phyloP scores from a whole-genome alignment of 2,888 invertebrate genomes.

The Caenorhabditis sp. region DNA sequence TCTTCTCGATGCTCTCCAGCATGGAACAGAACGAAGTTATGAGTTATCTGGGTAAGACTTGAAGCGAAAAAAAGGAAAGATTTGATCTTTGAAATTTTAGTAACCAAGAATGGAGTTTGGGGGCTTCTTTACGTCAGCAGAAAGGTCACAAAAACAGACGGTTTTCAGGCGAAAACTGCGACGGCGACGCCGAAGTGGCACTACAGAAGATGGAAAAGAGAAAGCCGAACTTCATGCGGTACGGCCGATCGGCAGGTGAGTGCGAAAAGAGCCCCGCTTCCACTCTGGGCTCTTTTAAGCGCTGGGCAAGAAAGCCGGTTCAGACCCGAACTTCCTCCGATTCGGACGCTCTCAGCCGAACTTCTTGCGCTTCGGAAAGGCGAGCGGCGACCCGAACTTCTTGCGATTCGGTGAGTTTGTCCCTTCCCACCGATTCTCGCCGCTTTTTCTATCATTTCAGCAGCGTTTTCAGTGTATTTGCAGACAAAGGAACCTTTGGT shows the following conservation, averaged over 20 bases:
- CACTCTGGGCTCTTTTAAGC: constrained; percentile 33
- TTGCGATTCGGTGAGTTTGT: constrained; percentile 69
- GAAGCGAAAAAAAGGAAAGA: not conserved
- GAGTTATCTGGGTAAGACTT: constrained; percentile 64
- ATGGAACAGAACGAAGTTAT: constrained; percentile 73
- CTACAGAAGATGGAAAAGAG: constrained; percentile 75
- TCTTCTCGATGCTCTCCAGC: constrained; percentile 71
- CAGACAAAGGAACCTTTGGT: constrained; percentile 18
- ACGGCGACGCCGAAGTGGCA: constrained; percentile 70
- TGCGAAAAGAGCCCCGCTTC: constrained; percentile 23
- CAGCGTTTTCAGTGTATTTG: constrained; percentile 41
- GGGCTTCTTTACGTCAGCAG: not conserved
- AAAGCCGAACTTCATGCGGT: constrained; percentile 78
- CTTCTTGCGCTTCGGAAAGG: constrained; percentile 78
- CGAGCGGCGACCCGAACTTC: constrained; percentile 75
- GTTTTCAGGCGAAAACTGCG: constrained; percentile 71
- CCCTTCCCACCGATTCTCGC: too few relatives aligned
- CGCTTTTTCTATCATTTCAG: too few relatives aligned
- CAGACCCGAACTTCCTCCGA: constrained; percentile 77
- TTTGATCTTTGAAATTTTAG: too few relatives aligned
- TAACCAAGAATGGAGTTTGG: not conserved
- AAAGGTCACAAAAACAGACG: not conserved
- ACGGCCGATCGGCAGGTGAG: constrained; percentile 71
- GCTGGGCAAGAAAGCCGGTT: constrained; percentile 72
- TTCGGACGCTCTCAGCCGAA: constrained; percentile 73